These are phyloP conservation scores for Chionis minor DNA, from an alignment of 2,113 vertebrate species.

Conservation along the genomic window DNA sequence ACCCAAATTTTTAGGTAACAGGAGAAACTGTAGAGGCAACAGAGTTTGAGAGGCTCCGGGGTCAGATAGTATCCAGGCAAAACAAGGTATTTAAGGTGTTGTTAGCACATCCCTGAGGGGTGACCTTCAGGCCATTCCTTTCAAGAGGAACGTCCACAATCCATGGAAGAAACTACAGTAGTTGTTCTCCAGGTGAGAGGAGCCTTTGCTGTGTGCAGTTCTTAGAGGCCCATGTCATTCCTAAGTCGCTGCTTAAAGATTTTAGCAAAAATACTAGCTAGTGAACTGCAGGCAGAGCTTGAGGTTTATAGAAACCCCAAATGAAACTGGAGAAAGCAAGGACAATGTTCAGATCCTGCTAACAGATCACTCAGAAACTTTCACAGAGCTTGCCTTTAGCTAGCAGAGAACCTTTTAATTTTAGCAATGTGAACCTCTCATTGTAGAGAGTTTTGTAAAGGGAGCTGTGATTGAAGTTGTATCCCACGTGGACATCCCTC, in stretches of 20 bases:
- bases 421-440: background rate
- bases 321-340: background rate
- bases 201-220: background rate
- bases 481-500: background rate
- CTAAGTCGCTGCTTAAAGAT: background rate
- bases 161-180: background rate
- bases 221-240: accelerated
- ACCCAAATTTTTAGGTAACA: background rate
- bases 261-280: background rate
- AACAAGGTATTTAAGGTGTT: background rate
- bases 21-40: background rate
- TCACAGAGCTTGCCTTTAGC: background rate
- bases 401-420: background rate
- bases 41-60: background rate
- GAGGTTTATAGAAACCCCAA: background rate
- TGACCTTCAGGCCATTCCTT: background rate
- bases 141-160: background rate
- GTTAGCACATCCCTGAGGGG: background rate
- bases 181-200: background rate
- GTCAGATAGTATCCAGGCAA: background rate
- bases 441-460: background rate
- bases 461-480: background rate
- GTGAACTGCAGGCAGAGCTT: background rate
- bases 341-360: background rate
- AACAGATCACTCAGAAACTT: background rate